These are phyloP conservation scores for Conomelus anceps DNA, from an alignment of 2,888 invertebrate species.

Conservation along the genomic window DNA sequence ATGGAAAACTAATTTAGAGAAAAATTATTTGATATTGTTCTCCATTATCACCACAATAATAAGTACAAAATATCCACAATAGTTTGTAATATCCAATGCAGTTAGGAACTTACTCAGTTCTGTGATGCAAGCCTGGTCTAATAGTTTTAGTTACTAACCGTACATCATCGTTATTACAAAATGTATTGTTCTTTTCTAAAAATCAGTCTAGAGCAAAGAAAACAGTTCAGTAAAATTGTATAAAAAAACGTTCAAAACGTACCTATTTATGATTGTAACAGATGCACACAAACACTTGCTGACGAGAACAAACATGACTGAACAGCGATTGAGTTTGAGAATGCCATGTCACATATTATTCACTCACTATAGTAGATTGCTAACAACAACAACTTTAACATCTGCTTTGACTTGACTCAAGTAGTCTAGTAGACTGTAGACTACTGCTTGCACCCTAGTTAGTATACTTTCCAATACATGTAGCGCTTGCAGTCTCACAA, in stretches of 20 bases:
- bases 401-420: background rate
- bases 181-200: background rate
- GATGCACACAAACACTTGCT: background rate
- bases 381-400: background rate
- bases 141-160: too few relatives aligned
- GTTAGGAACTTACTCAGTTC: background rate
- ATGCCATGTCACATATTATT: background rate
- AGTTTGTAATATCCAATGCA: background rate
- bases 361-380: background rate
- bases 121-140: background rate
- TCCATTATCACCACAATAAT: too few relatives aligned
- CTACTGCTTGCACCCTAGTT: too few relatives aligned
- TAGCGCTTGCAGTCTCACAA: background rate
- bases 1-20: too few relatives aligned
- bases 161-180: too few relatives aligned
- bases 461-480: background rate
- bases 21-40: too few relatives aligned
- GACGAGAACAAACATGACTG: background rate
- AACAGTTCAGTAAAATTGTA: background rate
- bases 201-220: background rate
- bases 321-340: background rate
- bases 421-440: background rate
- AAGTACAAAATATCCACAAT: background rate
- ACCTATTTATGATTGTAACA: background rate
- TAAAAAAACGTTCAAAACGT: background rate